phyloP scores from a whole-genome alignment of 2,797 vertebrate species.

The Poeciliopsis presidionis region DNA sequence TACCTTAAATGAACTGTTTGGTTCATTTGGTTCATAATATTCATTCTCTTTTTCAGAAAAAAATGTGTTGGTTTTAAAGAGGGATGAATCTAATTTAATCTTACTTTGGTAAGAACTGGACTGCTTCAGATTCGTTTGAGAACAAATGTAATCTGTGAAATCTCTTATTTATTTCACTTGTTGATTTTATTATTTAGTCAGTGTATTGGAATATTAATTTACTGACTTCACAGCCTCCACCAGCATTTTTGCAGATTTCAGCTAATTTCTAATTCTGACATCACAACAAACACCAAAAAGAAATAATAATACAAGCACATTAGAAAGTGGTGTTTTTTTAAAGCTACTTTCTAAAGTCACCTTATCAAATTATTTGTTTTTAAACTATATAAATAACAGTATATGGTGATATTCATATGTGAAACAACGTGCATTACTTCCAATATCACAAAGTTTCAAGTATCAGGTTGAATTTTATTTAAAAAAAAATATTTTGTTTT shows the following conservation, averaged over 20 bases:
- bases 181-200: not conserved
- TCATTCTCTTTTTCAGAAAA: not conserved
- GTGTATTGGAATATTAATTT: not conserved
- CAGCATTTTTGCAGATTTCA: not conserved
- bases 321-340: not conserved
- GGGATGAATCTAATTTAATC: not conserved
- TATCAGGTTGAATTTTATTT: not conserved
- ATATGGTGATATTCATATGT: not conserved
- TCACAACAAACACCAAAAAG: not conserved
- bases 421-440: not conserved
- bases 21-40: not conserved
- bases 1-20: not conserved
- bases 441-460: not conserved
- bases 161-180: not conserved
- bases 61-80: not conserved
- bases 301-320: not conserved
- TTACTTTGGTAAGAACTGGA: not conserved
- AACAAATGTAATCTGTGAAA: not conserved
- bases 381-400: not conserved
- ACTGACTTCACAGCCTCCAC: not conserved
- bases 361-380: not conserved
- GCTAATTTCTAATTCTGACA: not conserved
- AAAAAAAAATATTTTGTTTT: not conserved
- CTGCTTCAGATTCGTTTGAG: not conserved
- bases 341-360: not conserved